These are phyloP conservation scores for Saturnia japonica DNA, from an alignment of 2,888 invertebrate genomes.

Conservation along the genomic window DNA sequence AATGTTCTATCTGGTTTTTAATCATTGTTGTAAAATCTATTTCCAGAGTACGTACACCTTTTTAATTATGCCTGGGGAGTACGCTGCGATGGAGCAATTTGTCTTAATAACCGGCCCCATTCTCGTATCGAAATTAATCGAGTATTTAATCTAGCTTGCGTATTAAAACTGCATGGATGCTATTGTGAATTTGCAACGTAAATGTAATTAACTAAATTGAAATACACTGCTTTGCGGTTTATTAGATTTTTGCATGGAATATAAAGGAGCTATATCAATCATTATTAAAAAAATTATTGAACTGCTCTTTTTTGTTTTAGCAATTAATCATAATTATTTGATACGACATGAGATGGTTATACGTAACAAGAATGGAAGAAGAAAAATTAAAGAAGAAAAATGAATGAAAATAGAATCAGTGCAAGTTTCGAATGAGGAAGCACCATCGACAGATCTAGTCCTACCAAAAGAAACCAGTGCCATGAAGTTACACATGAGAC, in stretches of 20 bases:
- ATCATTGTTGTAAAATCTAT: background rate
- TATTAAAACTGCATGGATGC: slow-evolving; percentile 5
- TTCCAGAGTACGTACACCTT: slow-evolving; percentile 5
- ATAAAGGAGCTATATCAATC: background rate
- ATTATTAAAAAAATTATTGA: background rate
- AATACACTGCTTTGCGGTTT: background rate
- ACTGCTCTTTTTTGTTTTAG: background rate
- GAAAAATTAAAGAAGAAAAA: too few relatives aligned
- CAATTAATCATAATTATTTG: too few relatives aligned
- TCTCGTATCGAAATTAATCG: slow-evolving; percentile 21
- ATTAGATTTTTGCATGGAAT: background rate
- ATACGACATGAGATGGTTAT: too few relatives aligned
- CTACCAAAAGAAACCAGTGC: too few relatives aligned
- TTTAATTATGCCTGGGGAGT: slow-evolving; percentile 20
- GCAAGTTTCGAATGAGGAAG: too few relatives aligned
- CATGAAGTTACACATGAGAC: too few relatives aligned
- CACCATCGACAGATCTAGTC: too few relatives aligned
- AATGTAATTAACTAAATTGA: background rate
- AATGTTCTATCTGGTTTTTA: background rate
- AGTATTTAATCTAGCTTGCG: background rate
- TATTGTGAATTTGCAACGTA: background rate
- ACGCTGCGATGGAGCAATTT: slow-evolving; percentile 16
- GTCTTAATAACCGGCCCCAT: slow-evolving; percentile 19
- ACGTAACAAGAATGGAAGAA: too few relatives aligned
- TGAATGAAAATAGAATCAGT: too few relatives aligned